These are phyloP conservation scores for Sclerurus mexicanus DNA, from an alignment of 2,113 vertebrate species.

Conservation along the genomic window DNA sequence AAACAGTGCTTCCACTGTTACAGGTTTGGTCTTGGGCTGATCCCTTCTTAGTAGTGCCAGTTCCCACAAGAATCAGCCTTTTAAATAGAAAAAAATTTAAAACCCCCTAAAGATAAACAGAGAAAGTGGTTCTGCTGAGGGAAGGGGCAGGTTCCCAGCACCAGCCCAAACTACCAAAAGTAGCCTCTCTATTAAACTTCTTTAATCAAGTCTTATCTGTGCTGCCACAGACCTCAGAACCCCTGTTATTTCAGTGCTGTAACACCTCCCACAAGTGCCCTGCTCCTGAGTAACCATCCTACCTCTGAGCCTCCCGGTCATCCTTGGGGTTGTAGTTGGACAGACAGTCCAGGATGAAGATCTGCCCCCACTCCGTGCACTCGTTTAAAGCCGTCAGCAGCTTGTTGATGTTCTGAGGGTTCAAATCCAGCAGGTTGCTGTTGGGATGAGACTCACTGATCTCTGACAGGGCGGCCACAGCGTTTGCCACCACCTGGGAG, in stretches of 20 bases:
- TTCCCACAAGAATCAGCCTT: neutral
- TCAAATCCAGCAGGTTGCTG: slow-evolving; percentile 97
- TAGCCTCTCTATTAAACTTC: neutral
- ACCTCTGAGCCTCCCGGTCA: slow-evolving; percentile 97
- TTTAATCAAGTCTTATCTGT: neutral
- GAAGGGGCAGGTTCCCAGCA: neutral
- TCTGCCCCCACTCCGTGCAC: slow-evolving; percentile 98
- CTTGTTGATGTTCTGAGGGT: slow-evolving; percentile 99
- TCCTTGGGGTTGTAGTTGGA: slow-evolving; percentile 99
- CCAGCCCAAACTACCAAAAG: neutral
- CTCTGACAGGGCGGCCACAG: slow-evolving; percentile 95
- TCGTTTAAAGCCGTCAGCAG: slow-evolving; percentile 95
- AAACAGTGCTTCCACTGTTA: neutral
- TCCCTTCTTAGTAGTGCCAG: neutral
- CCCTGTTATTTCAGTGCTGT: neutral
- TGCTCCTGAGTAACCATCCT: neutral
- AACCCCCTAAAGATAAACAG: neutral
- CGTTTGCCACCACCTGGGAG: slow-evolving; percentile 94
- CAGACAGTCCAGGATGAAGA: slow-evolving; percentile 97
- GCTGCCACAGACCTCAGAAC: neutral
- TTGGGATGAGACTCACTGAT: slow-evolving; percentile 99
- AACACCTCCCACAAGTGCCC: neutral
- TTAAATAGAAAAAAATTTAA: neutral
- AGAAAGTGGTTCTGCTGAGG: neutral
- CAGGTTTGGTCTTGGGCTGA: neutral